phyloP scores from a whole-genome alignment of 2,113 vertebrate species.

The Ursus arctos region DNA sequence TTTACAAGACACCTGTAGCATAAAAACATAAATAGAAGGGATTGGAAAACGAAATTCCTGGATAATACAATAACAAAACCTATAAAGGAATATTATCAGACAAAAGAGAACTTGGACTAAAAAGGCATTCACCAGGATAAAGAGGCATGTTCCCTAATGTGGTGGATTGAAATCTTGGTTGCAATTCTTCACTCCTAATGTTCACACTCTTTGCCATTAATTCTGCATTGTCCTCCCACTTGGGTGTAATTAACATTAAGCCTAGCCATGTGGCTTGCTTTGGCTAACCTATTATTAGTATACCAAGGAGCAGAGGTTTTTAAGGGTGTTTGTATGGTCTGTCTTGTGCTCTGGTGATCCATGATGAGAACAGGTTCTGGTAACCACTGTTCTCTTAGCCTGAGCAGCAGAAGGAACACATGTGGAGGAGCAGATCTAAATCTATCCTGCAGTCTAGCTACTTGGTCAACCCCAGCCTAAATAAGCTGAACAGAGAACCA shows the following conservation, averaged over 20 bases:
- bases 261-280: not conserved
- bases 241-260: not conserved
- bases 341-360: not conserved
- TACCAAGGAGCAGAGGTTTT: not conserved
- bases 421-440: not conserved
- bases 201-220: not conserved
- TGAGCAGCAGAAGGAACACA: not conserved
- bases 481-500: not conserved
- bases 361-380: not conserved
- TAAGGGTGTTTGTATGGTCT: not conserved
- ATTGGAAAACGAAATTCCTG: conserved; percentile 13
- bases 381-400: not conserved
- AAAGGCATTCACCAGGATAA: not conserved
- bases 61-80: conserved; percentile 11
- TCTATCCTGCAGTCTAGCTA: not conserved
- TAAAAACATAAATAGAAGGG: conserved; percentile 27
- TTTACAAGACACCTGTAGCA: conserved; percentile 48
- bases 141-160: not conserved
- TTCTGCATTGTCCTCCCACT: not conserved
- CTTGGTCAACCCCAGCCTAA: not conserved
- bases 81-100: not conserved
- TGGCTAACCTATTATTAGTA: not conserved
- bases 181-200: not conserved
- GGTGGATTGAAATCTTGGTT: not conserved
- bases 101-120: not conserved